Evolutionary conservation across 2,888 invertebrate species (phyloP).

Genomic region (Phymatocera aterrima): DNA sequence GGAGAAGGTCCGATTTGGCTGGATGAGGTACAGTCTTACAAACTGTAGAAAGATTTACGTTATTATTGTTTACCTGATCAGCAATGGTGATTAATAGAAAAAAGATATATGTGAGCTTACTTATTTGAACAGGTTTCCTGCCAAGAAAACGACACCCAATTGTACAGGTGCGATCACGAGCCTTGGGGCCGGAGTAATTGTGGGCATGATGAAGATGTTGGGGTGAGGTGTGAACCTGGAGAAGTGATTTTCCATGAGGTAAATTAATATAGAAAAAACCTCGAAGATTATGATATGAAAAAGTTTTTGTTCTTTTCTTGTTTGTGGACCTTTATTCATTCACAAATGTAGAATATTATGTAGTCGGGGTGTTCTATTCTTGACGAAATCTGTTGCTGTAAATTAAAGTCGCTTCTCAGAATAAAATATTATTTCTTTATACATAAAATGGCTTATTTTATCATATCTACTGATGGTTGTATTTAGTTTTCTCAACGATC

Average conservation of each 20-base stretch:
- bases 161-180: constrained; percentile 81
- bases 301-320: background rate
- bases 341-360: too few species aligned
- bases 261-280: constrained; percentile 56
- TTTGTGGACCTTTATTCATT: too few species aligned
- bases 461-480: background rate
- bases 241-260: constrained; percentile 64
- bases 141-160: constrained; percentile 80
- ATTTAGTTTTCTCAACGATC: background rate
- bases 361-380: background rate
- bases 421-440: constrained; percentile 15
- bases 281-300: constrained; percentile 10
- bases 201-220: constrained; percentile 84
- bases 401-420: constrained; percentile 8
- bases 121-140: constrained; percentile 76
- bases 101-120: too few species aligned
- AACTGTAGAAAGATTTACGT: background rate
- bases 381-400: background rate
- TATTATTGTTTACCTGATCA: background rate
- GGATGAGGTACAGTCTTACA: constrained; percentile 76
- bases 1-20: constrained; percentile 84
- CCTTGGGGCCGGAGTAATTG: constrained; percentile 85
- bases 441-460: constrained; percentile 9
- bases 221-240: constrained; percentile 75
- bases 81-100: constrained; percentile 3